These are phyloP conservation scores for Euplagia quadripunctaria DNA, from an alignment of 2,888 invertebrate genomes.

Conservation along the genomic window DNA sequence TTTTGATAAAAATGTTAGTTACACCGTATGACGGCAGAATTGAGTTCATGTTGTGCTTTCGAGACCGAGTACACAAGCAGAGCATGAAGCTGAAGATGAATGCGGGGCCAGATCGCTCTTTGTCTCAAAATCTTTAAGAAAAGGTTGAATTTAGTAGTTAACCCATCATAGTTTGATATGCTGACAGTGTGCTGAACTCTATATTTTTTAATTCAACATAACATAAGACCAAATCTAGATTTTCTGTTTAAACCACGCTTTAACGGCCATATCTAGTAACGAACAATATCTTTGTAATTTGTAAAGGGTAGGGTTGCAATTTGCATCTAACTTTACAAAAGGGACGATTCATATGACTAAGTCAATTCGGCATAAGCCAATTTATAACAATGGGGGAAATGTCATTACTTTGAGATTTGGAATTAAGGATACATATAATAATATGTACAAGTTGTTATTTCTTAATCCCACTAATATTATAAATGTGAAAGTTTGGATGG, in stretches of 20 bases:
- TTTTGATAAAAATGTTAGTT: no score
- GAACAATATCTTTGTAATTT: constrained; percentile 23
- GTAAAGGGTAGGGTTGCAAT: constrained; percentile 32
- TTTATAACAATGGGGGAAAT: not conserved
- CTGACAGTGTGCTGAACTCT: not conserved
- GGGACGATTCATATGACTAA: constrained; percentile 23
- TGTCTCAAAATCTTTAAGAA: not conserved
- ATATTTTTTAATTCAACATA: not conserved
- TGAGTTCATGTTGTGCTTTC: not conserved
- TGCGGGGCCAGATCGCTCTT: no score
- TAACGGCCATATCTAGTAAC: constrained; percentile 1
- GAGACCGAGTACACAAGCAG: no score
- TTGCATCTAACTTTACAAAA: constrained; percentile 38
- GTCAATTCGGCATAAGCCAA: constrained; percentile 28
- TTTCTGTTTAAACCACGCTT: not conserved
- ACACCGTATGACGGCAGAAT: no score
- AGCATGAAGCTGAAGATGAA: no score
- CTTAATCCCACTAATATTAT: no score
- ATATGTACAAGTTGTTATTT: not conserved
- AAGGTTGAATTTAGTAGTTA: no score
- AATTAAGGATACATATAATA: not conserved
- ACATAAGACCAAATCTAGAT: not conserved
- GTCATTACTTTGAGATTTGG: not conserved
- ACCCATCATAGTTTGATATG: no score
- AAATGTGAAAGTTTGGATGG: no score